Conservation (phyloP, 2,113 vertebrate species). For the Propithecus coquereli region DNA sequence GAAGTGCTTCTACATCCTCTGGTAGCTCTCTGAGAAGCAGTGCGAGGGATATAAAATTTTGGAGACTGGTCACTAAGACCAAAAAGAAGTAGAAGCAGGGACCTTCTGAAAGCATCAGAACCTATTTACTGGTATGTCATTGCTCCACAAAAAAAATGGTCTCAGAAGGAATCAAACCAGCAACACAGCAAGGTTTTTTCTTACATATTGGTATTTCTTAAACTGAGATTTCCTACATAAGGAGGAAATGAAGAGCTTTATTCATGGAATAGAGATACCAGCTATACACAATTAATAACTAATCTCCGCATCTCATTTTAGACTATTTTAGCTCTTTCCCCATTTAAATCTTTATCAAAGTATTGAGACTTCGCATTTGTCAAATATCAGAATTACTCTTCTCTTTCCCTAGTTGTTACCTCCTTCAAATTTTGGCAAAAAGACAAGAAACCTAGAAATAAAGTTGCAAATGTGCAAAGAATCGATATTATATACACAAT, state of each 20-base stretch:
- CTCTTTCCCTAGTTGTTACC: neutral
- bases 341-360: slow-evolving; percentile 10
- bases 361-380: neutral
- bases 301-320: neutral
- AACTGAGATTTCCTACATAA: neutral
- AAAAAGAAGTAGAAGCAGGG: neutral
- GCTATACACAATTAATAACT: neutral
- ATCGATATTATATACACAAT: neutral
- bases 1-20: neutral
- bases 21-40: neutral
- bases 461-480: neutral
- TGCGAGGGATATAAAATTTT: neutral
- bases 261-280: neutral
- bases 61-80: neutral
- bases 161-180: neutral
- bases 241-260: neutral
- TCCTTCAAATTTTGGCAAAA: slow-evolving; percentile 18
- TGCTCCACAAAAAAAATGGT: neutral
- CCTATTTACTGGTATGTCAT: neutral
- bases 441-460: neutral
- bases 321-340: neutral
- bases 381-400: slow-evolving; percentile 13
- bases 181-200: neutral
- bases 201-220: neutral
- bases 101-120: neutral